Conservation (phyloP, 2,888 invertebrate genomes). For the Strigamia crassipes region DNA sequence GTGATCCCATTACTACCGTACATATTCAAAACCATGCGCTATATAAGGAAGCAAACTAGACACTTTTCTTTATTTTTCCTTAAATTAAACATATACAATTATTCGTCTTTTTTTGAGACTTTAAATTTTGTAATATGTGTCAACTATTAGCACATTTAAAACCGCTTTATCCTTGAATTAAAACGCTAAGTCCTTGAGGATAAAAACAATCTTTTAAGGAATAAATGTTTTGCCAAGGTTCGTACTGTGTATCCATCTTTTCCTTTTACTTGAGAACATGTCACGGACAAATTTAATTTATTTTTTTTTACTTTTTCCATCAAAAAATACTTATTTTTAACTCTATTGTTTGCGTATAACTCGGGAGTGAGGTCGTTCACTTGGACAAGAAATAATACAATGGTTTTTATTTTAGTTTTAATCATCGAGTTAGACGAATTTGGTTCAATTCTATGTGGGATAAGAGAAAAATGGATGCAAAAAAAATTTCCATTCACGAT, state of each 20-base stretch:
- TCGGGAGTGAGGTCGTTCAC: neutral
- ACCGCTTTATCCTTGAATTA: slow-evolving; percentile 1
- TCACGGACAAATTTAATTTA: neutral
- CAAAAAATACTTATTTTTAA: neutral
- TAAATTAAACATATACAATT: neutral
- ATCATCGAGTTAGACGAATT: neutral
- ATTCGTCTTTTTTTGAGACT: neutral
- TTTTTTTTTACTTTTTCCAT: neutral
- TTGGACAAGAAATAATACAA: neutral
- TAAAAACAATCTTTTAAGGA: slow-evolving; percentile 14
- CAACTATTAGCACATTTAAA: neutral
- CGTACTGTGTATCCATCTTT: neutral
- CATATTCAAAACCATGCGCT: neutral
- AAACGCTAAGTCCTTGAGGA: neutral
- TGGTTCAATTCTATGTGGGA: neutral
- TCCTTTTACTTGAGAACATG: neutral
- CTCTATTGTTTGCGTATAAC: neutral
- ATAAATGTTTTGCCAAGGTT: slow-evolving; percentile 1
- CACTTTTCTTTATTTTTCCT: slow-evolving; percentile 2
- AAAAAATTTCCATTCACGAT: too few species aligned
- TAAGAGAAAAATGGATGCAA: too few species aligned
- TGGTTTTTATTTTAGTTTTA: neutral
- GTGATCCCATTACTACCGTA: slow-evolving; percentile 23
- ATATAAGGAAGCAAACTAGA: slow-evolving; percentile 23
- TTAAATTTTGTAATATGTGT: slow-evolving; percentile 16